A percentile compares a stretch with the other conserved stretches of the same genome.
These are phyloP conservation scores for Thera obeliscata DNA, from an alignment of 2,888 invertebrate species.

Conservation along the genomic window DNA sequence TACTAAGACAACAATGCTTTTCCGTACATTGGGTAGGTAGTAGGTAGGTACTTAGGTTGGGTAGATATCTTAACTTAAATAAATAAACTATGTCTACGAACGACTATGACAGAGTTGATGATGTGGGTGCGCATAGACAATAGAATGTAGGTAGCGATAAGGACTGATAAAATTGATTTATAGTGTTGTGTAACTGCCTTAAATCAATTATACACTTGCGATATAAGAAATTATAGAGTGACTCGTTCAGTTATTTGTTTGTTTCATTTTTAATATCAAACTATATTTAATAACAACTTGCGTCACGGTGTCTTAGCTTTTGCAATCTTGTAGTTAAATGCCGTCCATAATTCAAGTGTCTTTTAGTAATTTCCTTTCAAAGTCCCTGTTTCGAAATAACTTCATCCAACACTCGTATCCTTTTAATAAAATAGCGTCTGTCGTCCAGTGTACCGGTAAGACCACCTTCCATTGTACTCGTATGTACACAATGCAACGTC, in stretches of 20 bases:
- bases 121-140: constrained; percentile 63
- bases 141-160: constrained; percentile 63
- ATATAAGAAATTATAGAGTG: constrained; percentile 23
- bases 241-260: neutral
- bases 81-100: too few relatives aligned
- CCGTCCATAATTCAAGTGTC: too few relatives aligned
- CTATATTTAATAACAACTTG: too few relatives aligned
- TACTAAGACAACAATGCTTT: too few relatives aligned
- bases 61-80: too few relatives aligned
- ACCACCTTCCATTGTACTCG: constrained; percentile 37
- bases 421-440: constrained; percentile 26
- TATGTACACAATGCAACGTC: constrained; percentile 41
- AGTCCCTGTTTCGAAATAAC: constrained; percentile 9
- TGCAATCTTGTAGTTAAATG: too few relatives aligned
- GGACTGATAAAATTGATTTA: constrained; percentile 73
- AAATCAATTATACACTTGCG: constrained; percentile 66
- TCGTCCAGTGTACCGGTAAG: constrained; percentile 24
- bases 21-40: too few relatives aligned
- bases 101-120: neutral
- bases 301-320: too few relatives aligned
- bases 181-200: constrained; percentile 58
- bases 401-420: constrained; percentile 10
- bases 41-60: too few relatives aligned
- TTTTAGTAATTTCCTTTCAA: neutral
- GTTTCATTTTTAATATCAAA: neutral